Conservation (phyloP, 2,888 invertebrate genomes). For the Dryadula phaetusa region DNA sequence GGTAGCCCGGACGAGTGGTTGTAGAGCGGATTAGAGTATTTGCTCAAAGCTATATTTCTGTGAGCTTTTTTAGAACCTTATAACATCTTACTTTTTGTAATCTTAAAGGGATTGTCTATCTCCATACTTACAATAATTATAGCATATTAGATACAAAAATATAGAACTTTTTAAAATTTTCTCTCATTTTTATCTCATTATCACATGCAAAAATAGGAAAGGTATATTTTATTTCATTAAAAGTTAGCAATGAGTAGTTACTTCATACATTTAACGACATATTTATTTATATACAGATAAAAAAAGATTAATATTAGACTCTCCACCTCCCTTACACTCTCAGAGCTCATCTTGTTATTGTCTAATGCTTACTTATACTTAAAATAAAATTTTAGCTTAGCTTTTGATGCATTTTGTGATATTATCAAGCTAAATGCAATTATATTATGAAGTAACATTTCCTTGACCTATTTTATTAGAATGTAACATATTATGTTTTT, state of each 20-base stretch:
- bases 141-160: neutral
- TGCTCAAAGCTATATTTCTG: conserved; percentile 12
- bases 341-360: too few species aligned
- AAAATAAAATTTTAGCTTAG: neutral
- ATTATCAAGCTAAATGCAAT: neutral
- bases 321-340: neutral
- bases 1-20: conserved; percentile 25
- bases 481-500: neutral
- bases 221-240: neutral
- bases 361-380: too few species aligned
- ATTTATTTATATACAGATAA: too few species aligned
- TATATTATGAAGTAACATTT: neutral
- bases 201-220: neutral
- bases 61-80: conserved; percentile 16
- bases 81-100: conserved; percentile 1
- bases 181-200: neutral
- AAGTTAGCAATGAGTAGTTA: neutral
- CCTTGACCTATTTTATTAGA: neutral
- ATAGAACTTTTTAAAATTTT: neutral
- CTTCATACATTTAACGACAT: neutral
- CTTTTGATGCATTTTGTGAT: neutral
- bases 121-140: neutral
- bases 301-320: too few species aligned
- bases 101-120: neutral
- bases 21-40: conserved; percentile 19